Evolutionary conservation across 1,140 invertebrate genomes (phyloP).

Genomic region (Formica exsecta): DNA sequence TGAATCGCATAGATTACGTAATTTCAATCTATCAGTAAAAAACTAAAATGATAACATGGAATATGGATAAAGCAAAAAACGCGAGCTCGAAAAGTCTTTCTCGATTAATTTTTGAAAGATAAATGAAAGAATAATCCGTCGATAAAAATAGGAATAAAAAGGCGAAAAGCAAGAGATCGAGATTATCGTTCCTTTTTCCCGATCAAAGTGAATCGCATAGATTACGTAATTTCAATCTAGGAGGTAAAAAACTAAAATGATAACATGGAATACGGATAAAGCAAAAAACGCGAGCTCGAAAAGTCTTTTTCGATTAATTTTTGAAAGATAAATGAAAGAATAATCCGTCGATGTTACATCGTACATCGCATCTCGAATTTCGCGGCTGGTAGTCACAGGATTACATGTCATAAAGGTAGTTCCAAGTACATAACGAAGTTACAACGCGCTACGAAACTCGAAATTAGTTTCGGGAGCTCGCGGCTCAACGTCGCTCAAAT

Average conservation of each 20-base stretch:
- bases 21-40: not conserved
- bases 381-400: conserved; percentile 34
- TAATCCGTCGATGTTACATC: conserved; percentile 1
- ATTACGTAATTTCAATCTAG: too few species aligned
- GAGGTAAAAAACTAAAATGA: not conserved
- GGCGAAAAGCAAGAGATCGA: not conserved
- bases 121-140: not conserved
- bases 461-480: conserved; percentile 57
- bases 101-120: not conserved
- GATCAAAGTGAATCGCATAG: not conserved
- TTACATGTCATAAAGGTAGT: conserved; percentile 60
- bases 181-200: not conserved
- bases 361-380: conserved; percentile 25
- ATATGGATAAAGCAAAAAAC: not conserved
- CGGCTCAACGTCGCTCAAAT: conserved; percentile 45
- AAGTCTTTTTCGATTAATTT: conserved; percentile 4
- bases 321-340: not conserved
- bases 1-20: too few species aligned
- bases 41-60: not conserved
- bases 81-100: not conserved
- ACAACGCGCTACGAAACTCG: conserved; percentile 52
- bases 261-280: not conserved
- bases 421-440: conserved; percentile 63
- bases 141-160: not conserved
- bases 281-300: not conserved